Base-by-base conservation (phyloP, 2,888 invertebrate species). In the Alviniconcha strummeri region DNA sequence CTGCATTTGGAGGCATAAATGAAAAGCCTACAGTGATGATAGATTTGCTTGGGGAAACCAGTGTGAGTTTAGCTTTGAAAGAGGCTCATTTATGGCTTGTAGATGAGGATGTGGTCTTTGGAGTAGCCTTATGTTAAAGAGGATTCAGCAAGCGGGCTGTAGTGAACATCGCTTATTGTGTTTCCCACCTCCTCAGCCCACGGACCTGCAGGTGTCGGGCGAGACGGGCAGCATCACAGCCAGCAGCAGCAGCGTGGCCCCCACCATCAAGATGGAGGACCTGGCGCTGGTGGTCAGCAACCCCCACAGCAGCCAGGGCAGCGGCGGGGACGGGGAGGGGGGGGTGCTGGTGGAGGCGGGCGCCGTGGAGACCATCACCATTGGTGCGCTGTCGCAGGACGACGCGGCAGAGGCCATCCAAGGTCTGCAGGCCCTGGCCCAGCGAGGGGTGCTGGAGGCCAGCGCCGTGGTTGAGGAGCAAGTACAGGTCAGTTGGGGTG, bases 351-450 rank as follows among this genome's bases (percentile, higher is more conserved):
- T 75, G 76, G 83, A 54, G 64, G 67, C 55, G 78, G 72, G 9
- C 55, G 36, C 54, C 17, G 78, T 54, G n/a, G 78, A 78, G 79
- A 52, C 76, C 5, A 36, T 82, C 8, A 79, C 55, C 55, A 19
- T 75, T 0, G 72, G 56, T 0, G 57, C 78, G 15, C 54, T 84
- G 78, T 71, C 69, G n/a, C 88, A 89, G 79, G 89, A 90, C 80
- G 91, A 92, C 64, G 90, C 92, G 13, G 91, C 90, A 2, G 91
- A 92, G 55, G 92, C 92, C 5, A 90, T 92, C 7, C 90, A 92
- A 83, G 92, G 92, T 13, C 87, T 92, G 36, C 92, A 92, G 85
- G 92, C 92, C 4, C 84, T 92, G 54, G 91, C 92, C 7, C 90
- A 90, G 81, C 90, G 91, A 80, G 88, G 89, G 15, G 89, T 75